Evolutionary conservation across 2,113 vertebrate genomes (phyloP), one percentile per base, ranked within the genome.

Genomic region (Microtus montanus): DNA sequence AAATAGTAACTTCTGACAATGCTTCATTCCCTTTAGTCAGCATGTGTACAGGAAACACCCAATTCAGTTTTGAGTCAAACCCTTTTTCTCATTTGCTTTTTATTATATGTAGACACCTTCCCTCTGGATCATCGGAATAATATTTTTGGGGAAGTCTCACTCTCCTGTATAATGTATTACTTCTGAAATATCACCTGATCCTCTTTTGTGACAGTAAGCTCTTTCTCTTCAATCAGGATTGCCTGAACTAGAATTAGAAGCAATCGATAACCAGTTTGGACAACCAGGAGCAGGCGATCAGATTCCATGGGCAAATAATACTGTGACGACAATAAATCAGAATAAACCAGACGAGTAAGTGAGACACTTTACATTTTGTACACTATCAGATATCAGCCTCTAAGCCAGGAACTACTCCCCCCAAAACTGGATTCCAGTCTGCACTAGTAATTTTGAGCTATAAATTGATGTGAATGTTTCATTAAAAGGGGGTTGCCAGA

Each of bases 341-440:
- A 98, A 68, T 95, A 98, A 98, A 89, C 94, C 97, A 17, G 98
- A 98, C 74, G 98, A 98, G 98, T 98, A 97, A 98, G 98, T 98
- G 92, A 47, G 17, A 66, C 4, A 0, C 9, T 93, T 93, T n/a
- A 0, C 87, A 73, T 93, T 94, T 95, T 89, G 73, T 63, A 64
- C 68, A 52, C 14, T 93, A 70, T 73, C 54, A 94, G 13, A 87
- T 93, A 89, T 33, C 71, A 91, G 4, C 77, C 90, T 94, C n/a
- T 86, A 63, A 95, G 17, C 47, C 82, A 90, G 92, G 71, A 89
- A 86, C 52, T 79, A 26, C 47, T 92, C 94, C 95, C 89, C 63
- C 73, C 78, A 87, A 87, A 70, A 80, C 41, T 96, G 35, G 15
- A 93, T 52, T 94, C 68, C 35, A 90, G 52, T 66, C 35, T 80